Percentiles rank a stretch among this genome's conserved stretches.
phyloP scores from a whole-genome alignment of 2,888 invertebrate genomes.

The Abrostola triplasia region DNA sequence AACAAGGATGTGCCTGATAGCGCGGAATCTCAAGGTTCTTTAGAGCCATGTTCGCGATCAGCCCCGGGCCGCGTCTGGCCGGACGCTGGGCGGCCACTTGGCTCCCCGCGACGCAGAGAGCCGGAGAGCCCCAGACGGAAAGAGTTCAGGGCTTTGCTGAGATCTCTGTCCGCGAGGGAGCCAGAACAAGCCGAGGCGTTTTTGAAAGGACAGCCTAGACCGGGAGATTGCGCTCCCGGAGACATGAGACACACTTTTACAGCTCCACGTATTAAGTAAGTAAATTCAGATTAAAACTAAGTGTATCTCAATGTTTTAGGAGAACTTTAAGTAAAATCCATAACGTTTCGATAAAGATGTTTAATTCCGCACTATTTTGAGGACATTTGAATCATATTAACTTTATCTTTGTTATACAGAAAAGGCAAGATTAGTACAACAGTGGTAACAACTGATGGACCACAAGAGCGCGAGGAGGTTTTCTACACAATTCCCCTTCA shows the following conservation, averaged over 20 bases:
- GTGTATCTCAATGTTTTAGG: no score
- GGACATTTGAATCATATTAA: background rate
- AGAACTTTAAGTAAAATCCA: background rate
- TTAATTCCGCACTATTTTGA: no score
- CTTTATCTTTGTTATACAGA: conserved; percentile 56
- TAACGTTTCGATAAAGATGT: background rate
- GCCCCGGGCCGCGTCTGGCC: conserved; percentile 90
- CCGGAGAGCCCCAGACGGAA: conserved; percentile 83
- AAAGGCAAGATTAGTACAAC: conserved; percentile 82
- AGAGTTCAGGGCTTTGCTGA: conserved; percentile 88
- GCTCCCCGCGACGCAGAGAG: conserved; percentile 77
- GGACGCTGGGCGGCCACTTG: conserved; percentile 74
- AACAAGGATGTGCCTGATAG: conserved; percentile 82
- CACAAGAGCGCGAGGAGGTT: conserved; percentile 88
- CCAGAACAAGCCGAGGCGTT: conserved; percentile 90
- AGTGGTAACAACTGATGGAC: conserved; percentile 75
- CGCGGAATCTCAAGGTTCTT: conserved; percentile 69
- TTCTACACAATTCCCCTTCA: conserved; percentile 88
- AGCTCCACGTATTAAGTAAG: conserved; percentile 83
- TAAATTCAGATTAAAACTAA: no score
- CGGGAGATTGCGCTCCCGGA: conserved; percentile 90
- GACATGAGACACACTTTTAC: conserved; percentile 84
- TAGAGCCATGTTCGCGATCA: conserved; percentile 90
- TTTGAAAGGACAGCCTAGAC: conserved; percentile 91
- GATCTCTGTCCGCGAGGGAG: conserved; percentile 90